Percentiles rank a stretch among this genome's conserved stretches.
Conservation (phyloP, 2,113 vertebrate genomes). For the Dolichallabes microphthalmus region DNA sequence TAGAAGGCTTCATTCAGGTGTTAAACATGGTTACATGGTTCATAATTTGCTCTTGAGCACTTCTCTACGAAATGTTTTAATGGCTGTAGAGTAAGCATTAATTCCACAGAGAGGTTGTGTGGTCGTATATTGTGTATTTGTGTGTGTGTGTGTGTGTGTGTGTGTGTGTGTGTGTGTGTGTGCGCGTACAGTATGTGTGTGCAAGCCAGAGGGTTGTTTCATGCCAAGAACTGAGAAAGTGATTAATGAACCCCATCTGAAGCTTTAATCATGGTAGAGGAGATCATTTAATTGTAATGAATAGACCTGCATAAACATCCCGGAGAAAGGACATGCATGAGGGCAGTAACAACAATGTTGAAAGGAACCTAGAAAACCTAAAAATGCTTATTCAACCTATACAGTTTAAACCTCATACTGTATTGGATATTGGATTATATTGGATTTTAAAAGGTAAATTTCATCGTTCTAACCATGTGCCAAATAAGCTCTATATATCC, state of each 20-base stretch:
- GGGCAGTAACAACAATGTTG: not conserved
- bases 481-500: not conserved
- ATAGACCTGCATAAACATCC: constrained; percentile 34
- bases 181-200: not conserved
- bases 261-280: constrained; percentile 47
- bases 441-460: not conserved
- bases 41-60: not conserved
- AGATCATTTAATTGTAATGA: constrained; percentile 49
- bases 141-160: constrained; percentile 19
- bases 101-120: constrained; percentile 6
- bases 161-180: not conserved
- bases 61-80: not conserved
- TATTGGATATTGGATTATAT: too few species aligned
- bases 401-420: not conserved
- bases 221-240: constrained; percentile 25
- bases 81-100: not conserved
- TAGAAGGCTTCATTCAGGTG: not conserved
- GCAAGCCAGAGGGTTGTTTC: constrained; percentile 6
- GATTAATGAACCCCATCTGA: constrained; percentile 48
- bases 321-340: constrained; percentile 11
- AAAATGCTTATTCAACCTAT: not conserved
- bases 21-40: not conserved
- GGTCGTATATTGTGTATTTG: not conserved
- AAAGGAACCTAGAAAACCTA: not conserved
- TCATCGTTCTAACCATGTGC: not conserved